Evolutionary conservation across 2,888 invertebrate genomes (phyloP).

Genomic region (Chelonus formosanus): DNA sequence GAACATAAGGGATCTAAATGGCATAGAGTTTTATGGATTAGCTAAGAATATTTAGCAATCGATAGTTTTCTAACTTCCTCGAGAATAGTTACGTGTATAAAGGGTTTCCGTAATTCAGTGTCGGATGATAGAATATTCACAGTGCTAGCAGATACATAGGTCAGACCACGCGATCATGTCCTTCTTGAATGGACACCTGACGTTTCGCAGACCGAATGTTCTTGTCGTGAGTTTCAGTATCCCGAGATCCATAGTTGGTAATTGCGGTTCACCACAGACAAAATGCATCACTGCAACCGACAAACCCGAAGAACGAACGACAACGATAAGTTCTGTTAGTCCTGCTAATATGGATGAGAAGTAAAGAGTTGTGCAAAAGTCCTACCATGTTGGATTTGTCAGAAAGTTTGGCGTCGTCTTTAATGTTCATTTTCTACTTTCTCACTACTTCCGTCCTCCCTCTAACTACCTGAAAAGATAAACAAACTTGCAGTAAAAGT

Average conservation of each 20-base stretch:
- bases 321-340: background rate
- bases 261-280: conserved; percentile 57
- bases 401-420: background rate
- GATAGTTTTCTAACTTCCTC: no score
- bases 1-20: no score
- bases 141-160: background rate
- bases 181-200: conserved; percentile 45
- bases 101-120: no score
- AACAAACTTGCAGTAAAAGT: conserved; percentile 8
- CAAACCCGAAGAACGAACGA: conserved; percentile 34
- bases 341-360: background rate
- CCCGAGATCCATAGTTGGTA: conserved; percentile 45
- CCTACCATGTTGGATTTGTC: background rate
- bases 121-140: background rate
- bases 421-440: background rate
- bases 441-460: background rate
- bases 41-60: no score
- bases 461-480: conserved; percentile 14
- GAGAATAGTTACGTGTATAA: no score
- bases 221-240: conserved; percentile 45
- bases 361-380: no score
- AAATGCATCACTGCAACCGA: conserved; percentile 52
- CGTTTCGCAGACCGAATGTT: conserved; percentile 50
- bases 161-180: conserved; percentile 22
- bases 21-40: no score